Base-by-base conservation (phyloP, 2,888 invertebrate species). In the Actias luna region DNA sequence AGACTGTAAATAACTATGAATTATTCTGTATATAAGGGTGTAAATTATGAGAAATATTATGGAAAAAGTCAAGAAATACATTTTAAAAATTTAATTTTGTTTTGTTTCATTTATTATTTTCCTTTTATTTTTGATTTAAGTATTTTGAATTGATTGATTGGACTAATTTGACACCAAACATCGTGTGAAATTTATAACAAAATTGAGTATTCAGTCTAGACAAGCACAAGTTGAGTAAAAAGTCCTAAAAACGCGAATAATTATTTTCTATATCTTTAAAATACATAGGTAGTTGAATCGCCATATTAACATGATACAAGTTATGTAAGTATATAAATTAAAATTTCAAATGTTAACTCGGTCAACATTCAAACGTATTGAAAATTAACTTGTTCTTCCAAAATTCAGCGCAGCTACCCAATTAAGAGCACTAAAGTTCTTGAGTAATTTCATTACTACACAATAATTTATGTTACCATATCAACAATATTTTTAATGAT, bases 41-140 rank as follows among this genome's bases (percentile, higher is more conserved):
- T 90, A 89, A 82, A 89, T 88, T 88, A 71, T 67, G 67, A 80
- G 76, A 78, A 80, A 77, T 76, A 85, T 78, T 77, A 84, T 82
- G 69, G 81, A 76, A 80, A 77, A 74, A 82, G 80, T 84, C 81
- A 80, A 77, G 81, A 89, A 92, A 92, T 92, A 92, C 88, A 84
- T 75, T 88, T 86, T 86, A 81, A 78, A 88, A 87, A 88, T 85
- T 90, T 90, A 85, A 88, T 86, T 90, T 89, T 71, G 69, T 90
- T 91, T 92, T 83, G 88, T 91, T 92, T 92, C 73, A 88, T 88
- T 92, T 85, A 70, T 78, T 79, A 76, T 81, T 71, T 78, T 80
- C 73, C 69, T 65, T 67, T 71, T 69, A 63, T 67, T 63, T 69
- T 65, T 67, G n/a, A 14, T 29, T n/a, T 14, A 46, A 22, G 25